Evolutionary conservation across 2,113 vertebrate species (phyloP), one percentile per base, ranked within the genome.

Genomic region (Gavialis gangeticus): DNA sequence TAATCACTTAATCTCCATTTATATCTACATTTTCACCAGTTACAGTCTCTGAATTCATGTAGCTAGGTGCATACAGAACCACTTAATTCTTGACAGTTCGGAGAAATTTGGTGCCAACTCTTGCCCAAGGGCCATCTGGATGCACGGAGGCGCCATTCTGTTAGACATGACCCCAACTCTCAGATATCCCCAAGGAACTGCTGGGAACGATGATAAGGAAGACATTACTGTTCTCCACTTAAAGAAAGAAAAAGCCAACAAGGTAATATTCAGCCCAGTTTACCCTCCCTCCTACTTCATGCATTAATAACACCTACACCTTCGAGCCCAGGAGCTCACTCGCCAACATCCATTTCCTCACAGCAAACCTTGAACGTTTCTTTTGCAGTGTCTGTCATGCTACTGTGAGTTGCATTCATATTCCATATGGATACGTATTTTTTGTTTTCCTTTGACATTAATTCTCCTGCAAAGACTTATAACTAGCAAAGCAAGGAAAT

Each of bases 401-500:
- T 79, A 57, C 84, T 16, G 73, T 10, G 54, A 91, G 54, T 30
- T 91, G 37, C 46, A 64, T 62, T 96, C 91, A 78, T 91, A 90
- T 95, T 88, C 95, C 89, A 90, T 93, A 94, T 90, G 85, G 92
- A 69, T 28, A 27, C 0, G 0, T 88, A 82, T 92, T 94, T 96
- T 92, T 95, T 95, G 76, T 95, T 95, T 95, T 95, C 89, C 82
- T 93, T 87, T 94, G 90, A 92, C 92, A 92, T 95, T 95, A 95
- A 96, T 87, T 86, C 94, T 94, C 90, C 90, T 81, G 89, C 89
- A 95, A 92, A 97, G 89, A 60, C 95, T 96, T 93, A 89, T 94
- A 93, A 94, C 88, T 96, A 89, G 88, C 81, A 95, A 97, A 96
- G 88, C 84, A 96, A 97, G 94, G 96, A 97, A 97, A 98, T 95